phyloP scores from a whole-genome alignment of 2,113 vertebrate genomes.

The Fulica atra region DNA sequence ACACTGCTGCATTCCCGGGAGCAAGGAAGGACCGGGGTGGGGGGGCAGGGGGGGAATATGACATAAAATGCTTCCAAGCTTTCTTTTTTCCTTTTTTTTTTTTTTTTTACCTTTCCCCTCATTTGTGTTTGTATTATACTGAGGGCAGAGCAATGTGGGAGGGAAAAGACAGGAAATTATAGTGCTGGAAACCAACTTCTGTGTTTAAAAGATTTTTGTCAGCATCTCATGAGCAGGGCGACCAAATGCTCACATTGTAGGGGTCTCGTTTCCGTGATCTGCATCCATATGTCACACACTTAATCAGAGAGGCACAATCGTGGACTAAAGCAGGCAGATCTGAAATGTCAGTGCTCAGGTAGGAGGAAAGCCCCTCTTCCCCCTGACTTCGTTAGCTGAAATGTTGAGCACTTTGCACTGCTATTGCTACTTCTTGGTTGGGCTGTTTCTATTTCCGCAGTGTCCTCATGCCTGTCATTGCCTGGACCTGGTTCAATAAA shows the following conservation, averaged over 20 bases:
- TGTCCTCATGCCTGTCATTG: constrained; percentile 66
- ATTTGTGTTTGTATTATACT: neutral
- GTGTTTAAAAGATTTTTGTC: constrained; percentile 9
- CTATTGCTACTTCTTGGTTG: constrained; percentile 44
- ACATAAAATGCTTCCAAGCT: neutral
- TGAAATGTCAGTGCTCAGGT: constrained; percentile 17
- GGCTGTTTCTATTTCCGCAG: constrained; percentile 49
- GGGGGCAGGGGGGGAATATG: fast-evolving
- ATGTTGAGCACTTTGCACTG: neutral
- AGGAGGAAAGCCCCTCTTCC: neutral
- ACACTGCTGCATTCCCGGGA: neutral
- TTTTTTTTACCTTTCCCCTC: fast-evolving
- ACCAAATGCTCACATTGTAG: constrained; percentile 51
- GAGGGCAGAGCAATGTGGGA: neutral
- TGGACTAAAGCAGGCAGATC: constrained; percentile 1
- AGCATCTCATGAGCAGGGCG: neutral
- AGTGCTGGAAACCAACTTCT: neutral
- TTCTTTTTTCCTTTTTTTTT: fast-evolving
- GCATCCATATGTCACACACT: constrained; percentile 32
- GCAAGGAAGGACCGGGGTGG: neutral
- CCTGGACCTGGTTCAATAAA: constrained; percentile 59
- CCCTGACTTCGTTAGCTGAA: neutral
- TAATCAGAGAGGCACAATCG: neutral
- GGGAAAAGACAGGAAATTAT: neutral
- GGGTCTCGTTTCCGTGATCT: constrained; percentile 18